These are phyloP conservation scores for Adela reaumurella DNA, from an alignment of 2,888 invertebrate species.

Conservation along the genomic window DNA sequence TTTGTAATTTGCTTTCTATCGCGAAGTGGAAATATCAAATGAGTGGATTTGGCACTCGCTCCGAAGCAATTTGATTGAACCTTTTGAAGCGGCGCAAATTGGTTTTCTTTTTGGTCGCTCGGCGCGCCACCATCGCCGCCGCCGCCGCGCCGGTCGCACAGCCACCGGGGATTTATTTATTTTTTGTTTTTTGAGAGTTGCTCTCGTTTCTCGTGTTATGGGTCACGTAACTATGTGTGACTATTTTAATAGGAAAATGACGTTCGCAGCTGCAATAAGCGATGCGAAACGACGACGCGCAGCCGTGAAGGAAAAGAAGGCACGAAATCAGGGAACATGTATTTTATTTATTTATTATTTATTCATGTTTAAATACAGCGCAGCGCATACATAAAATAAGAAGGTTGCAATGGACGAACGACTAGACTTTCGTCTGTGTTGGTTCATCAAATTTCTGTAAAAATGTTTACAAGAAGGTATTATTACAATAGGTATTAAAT, in stretches of 20 bases:
- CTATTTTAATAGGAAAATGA: constrained; percentile 44
- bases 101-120: constrained; percentile 48
- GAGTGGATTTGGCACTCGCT: constrained; percentile 40
- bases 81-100: constrained; percentile 55
- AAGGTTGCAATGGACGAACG: no score
- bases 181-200: constrained; percentile 44
- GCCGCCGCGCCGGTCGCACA: constrained; percentile 23
- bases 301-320: no score
- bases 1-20: constrained; percentile 52
- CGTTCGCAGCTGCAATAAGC: background rate
- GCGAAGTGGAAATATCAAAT: constrained; percentile 49
- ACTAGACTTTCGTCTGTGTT: no score
- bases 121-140: constrained; percentile 21
- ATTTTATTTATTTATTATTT: no score
- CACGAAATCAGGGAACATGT: no score
- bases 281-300: no score
- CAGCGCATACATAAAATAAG: no score
- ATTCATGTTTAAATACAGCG: no score
- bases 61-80: constrained; percentile 25
- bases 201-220: constrained; percentile 52
- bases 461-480: no score
- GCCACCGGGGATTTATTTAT: constrained; percentile 18
- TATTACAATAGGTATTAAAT: no score
- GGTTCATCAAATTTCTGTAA: no score
- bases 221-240: constrained; percentile 53